A percentile compares a stretch with the other conserved stretches of the same genome.
Evolutionary conservation across 2,113 vertebrate species (phyloP).

Genomic region (Taurulus bubalis): DNA sequence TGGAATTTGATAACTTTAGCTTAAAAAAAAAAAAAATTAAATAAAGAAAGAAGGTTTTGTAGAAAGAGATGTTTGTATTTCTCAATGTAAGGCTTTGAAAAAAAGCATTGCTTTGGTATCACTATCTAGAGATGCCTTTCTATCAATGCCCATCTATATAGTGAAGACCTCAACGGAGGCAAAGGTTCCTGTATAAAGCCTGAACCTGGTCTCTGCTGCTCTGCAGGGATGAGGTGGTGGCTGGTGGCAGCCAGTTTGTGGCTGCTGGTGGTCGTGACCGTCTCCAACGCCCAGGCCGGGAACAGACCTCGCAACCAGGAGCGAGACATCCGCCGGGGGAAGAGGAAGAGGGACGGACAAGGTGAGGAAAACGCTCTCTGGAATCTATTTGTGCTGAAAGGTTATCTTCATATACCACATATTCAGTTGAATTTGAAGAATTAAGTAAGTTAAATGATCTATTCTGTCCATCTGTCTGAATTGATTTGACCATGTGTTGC

Average conservation of each 20-base stretch:
- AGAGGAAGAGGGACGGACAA: conserved; percentile 48
- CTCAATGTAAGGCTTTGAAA: neutral
- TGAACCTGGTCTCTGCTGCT: conserved; percentile 28
- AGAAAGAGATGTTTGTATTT: neutral
- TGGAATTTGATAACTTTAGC: neutral
- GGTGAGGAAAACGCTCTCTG: conserved; percentile 41
- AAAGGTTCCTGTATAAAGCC: neutral
- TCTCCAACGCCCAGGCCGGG: conserved; percentile 65
- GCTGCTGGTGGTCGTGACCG: conserved; percentile 57
- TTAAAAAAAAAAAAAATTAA: no score
- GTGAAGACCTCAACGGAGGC: neutral
- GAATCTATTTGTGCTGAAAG: neutral
- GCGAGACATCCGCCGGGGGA: conserved; percentile 41
- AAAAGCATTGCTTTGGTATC: neutral
- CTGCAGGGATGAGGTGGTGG: conserved; percentile 84
- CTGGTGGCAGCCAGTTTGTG: conserved; percentile 71
- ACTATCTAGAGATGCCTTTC: neutral
- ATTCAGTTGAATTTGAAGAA: no score
- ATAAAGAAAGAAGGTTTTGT: neutral
- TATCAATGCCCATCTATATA: no score
- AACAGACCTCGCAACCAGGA: conserved; percentile 51
- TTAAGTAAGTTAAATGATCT: no score
- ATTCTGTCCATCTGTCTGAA: no score
- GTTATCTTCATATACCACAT: neutral
- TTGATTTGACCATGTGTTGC: conserved; percentile 28